These are phyloP conservation scores for Haliclona indistincta DNA, from an alignment of 37 sponge, comb jelly and placozoan species.

Conservation along the genomic window DNA sequence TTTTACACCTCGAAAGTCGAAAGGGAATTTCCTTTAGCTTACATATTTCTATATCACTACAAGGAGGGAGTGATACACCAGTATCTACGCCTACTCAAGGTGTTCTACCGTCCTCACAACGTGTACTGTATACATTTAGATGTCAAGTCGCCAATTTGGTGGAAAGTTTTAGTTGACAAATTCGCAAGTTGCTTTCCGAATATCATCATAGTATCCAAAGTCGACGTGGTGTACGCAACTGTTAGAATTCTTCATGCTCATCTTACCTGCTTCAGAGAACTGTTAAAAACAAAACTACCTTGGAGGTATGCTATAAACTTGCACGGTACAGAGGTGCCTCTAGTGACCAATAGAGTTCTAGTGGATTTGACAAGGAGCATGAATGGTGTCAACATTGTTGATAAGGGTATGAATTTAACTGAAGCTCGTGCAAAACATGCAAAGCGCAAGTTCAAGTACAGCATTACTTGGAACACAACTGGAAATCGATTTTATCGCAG, in stretches of 20 bases:
- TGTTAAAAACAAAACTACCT: not conserved
- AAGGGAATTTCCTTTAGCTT: not conserved
- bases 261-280: not conserved
- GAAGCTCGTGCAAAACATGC: not conserved
- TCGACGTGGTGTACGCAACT: not conserved
- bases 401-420: not conserved
- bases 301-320: constrained; percentile 10
- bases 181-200: constrained; percentile 9
- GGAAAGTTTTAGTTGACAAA: not conserved
- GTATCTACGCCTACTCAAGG: constrained; percentile 5
- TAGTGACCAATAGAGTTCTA: not conserved
- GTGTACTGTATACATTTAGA: not conserved
- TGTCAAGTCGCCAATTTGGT: not conserved
- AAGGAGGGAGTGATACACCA: not conserved
- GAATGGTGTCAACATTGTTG: not conserved
- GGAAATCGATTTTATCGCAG: not conserved
- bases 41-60: not conserved
- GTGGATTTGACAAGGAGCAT: not conserved
- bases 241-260: not conserved
- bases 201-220: not conserved
- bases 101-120: not conserved
- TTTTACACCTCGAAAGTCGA: not conserved
- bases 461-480: not conserved
- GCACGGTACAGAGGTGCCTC: constrained; percentile 1
- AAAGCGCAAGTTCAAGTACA: no score